phyloP scores from a whole-genome alignment of 64 coral and sea anemone genomes.

The Actinia equina region DNA sequence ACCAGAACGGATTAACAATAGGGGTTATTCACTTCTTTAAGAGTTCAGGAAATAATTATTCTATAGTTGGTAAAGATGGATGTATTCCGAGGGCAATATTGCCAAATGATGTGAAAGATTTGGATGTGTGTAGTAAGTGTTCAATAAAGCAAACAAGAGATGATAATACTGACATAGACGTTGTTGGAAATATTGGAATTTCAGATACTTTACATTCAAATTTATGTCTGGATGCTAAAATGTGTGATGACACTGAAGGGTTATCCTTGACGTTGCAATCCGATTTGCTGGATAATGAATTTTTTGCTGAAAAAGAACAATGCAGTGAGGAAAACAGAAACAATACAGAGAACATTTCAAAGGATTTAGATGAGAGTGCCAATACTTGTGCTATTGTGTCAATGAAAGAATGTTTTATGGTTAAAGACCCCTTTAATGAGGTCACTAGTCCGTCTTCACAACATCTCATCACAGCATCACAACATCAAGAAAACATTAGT shows the following conservation, averaged over 20 bases:
- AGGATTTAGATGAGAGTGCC: not conserved
- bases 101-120: not conserved
- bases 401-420: not conserved
- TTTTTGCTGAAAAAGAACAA: not conserved
- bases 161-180: not conserved
- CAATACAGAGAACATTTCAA: not conserved
- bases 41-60: conserved; percentile 12
- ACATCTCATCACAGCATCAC: not conserved
- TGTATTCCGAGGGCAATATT: not conserved
- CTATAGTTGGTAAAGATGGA: not conserved
- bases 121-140: not conserved
- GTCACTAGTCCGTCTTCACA: not conserved
- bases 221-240: no score
- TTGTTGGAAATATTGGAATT: not conserved
- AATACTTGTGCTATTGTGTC: not conserved
- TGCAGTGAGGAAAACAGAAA: not conserved
- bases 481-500: not conserved
- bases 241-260: no score
- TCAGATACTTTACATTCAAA: not conserved
- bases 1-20: conserved; percentile 55
- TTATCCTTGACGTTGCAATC: not conserved
- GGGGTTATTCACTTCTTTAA: conserved; percentile 76
- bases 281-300: not conserved
- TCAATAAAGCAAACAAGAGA: not conserved
- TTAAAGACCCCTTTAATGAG: not conserved